Base-by-base conservation (phyloP, 2,888 invertebrate genomes). In the Eupithecia centaureata region DNA sequence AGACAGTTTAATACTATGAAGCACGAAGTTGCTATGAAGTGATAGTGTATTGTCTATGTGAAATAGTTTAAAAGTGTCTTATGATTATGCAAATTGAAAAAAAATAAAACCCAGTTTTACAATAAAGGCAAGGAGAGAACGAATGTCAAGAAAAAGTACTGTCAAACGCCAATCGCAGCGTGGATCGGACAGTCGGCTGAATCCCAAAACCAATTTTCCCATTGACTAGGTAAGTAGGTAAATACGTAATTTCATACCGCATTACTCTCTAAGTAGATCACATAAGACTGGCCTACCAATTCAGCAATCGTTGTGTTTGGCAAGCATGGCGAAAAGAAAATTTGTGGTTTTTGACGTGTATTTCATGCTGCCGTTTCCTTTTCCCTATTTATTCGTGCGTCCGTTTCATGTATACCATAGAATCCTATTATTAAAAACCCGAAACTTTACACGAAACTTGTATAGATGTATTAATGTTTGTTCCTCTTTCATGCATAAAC, bases 161-260 rank as follows among this genome's bases (percentile, higher is more conserved):
- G 87, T 87, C 89, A 88, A 85, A 86, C 73, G 86, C 86, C 89
- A 86, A 86, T 88, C 84, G 83, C 78, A 80, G 83, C 83, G 77
- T 74, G 81, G 79, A 87, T 89, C 85, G 87, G 90, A 88, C 90
- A 87, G 77, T 82, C 75, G 78, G 76, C 78, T 80, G 82, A 79
- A 83, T 85, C 82, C 83, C 80, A 83, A 86, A 90, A 86, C 84
- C 91, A 91, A 91, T 91, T 91, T 91, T 90, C 90, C 85, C 79
- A 84, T 81, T 86, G 90, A 91, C 84, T 91, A 89, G 86, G 83
- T 90, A 90, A 88, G 89, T 89, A 90, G 91, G 91, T 89, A 90
- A 90, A 90, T 86, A 89, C 86, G 89, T 90, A 89, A 91, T 91
- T 91, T 91, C 90, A 90, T 85, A 90, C 78, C 82, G 82, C 86